Evolutionary conservation across 2,797 vertebrate species (phyloP).

Genomic region (Yasuhikotakia modesta): DNA sequence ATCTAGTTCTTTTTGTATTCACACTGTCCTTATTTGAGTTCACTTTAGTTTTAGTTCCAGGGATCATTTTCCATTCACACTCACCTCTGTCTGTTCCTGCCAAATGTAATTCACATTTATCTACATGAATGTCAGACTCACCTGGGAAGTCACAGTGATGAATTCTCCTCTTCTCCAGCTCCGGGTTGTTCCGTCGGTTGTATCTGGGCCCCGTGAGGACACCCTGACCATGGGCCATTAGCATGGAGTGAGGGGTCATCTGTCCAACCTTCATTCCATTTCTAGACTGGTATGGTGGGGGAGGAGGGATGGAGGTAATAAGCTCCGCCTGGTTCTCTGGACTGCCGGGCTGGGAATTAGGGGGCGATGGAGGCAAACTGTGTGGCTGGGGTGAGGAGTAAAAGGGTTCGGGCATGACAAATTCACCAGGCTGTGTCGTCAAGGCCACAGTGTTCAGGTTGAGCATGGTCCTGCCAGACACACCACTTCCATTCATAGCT

Average conservation of each 20-base stretch:
- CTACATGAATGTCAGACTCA: constrained; percentile 56
- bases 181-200: constrained; percentile 90
- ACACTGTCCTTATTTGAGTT: no score
- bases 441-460: constrained; percentile 74
- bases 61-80: no score
- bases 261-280: constrained; percentile 79
- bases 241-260: constrained; percentile 72
- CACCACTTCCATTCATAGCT: constrained; percentile 58
- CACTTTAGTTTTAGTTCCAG: no score
- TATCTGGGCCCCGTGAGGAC: constrained; percentile 86
- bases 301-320: constrained; percentile 76
- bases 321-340: constrained; percentile 85
- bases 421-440: constrained; percentile 64
- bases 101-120: neutral
- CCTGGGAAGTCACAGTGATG: constrained; percentile 89
- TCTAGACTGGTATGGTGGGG: constrained; percentile 78
- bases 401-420: constrained; percentile 77
- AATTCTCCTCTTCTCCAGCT: constrained; percentile 91
- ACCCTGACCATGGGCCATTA: constrained; percentile 82
- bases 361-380: constrained; percentile 87
- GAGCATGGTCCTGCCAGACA: constrained; percentile 77
- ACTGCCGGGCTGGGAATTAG: constrained; percentile 90
- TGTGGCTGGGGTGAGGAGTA: constrained; percentile 75
- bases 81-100: neutral
- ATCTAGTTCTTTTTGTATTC: no score